These are phyloP conservation scores for Saccostrea echinata DNA, from an alignment of 1,140 invertebrate species.

Conservation along the genomic window DNA sequence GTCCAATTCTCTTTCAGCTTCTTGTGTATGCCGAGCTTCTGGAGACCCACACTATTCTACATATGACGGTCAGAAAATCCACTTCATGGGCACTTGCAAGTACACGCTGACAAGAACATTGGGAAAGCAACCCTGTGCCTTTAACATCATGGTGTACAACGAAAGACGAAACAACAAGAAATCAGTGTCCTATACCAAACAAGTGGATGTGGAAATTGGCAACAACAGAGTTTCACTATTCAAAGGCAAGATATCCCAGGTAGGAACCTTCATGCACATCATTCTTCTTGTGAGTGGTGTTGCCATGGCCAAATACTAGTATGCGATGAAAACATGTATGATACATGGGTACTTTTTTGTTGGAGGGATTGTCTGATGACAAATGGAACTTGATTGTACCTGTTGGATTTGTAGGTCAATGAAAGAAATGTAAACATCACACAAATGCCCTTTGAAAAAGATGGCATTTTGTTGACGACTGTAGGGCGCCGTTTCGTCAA, in stretches of 20 bases:
- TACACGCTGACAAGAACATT: slow-evolving; percentile 57
- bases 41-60: slow-evolving; percentile 95
- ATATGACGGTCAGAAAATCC: slow-evolving; percentile 94
- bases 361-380: too few relatives aligned
- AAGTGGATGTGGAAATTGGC: slow-evolving; percentile 1
- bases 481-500: not conserved
- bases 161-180: slow-evolving; percentile 4
- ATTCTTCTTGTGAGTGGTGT: too few relatives aligned
- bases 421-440: not conserved
- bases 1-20: slow-evolving; percentile 79
- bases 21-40: slow-evolving; percentile 93
- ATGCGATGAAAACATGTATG: too few relatives aligned
- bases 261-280: not conserved
- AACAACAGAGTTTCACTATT: not conserved
- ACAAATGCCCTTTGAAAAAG: not conserved
- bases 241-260: not conserved
- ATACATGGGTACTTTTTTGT: too few relatives aligned
- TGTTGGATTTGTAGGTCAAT: not conserved
- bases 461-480: not conserved
- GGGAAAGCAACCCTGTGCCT: not conserved
- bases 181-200: slow-evolving; percentile 8
- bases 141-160: not conserved
- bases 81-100: slow-evolving; percentile 85
- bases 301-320: too few relatives aligned
- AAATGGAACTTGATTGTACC: not conserved